Base-by-base conservation (phyloP, 2,797 vertebrate species). In the Mormyrops attenuatus region DNA sequence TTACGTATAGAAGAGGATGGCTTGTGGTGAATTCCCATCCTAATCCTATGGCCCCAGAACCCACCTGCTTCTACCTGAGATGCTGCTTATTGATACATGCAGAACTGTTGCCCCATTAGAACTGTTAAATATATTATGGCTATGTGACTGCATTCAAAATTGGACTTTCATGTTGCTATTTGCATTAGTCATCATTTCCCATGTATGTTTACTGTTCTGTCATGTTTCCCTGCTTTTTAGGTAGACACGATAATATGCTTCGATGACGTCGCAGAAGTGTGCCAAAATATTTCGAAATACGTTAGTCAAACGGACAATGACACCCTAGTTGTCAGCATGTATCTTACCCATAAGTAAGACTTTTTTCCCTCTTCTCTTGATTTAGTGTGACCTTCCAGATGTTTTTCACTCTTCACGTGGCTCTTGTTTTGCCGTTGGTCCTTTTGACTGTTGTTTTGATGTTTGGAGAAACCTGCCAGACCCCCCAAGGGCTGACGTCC, bases 161-260 rank as follows among this genome's bases (percentile, higher is more conserved):
- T 17, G 66, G 17, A 44, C 17, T 44, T 80, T 80, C 20, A 80
- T n/a, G 41, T 26, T 63, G 60, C 13, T 80, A 7, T 44, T 9
- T 80, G 38, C 38, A 44, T 44, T 9, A 9, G 38, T 44, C 73
- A 34, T 20, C 6, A 41, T 15, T 44, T 80, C 44, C 11, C 47
- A 52, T 50, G 47, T 52, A 30, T 47, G 49, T 85, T 49, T 5
- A 50, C 38, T 5, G 49, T 86, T 86, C 3, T 20, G 7, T 20
- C 30, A 44, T 20, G 2, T 73, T 30, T 86, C 30, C 44, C 44
- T 90, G 5, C 73, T 3, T 50, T 47, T 73, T 93, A 98, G 97
- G 92, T 97, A 34, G 95, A 97, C 94, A 97, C 96, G 57, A 92
- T 98, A 90, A 92, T 98, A 5, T 0, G 94, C 2, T 13, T 98